Conservation (phyloP, 2,797 vertebrate genomes). For the Myoxocephalus aenaeus region DNA sequence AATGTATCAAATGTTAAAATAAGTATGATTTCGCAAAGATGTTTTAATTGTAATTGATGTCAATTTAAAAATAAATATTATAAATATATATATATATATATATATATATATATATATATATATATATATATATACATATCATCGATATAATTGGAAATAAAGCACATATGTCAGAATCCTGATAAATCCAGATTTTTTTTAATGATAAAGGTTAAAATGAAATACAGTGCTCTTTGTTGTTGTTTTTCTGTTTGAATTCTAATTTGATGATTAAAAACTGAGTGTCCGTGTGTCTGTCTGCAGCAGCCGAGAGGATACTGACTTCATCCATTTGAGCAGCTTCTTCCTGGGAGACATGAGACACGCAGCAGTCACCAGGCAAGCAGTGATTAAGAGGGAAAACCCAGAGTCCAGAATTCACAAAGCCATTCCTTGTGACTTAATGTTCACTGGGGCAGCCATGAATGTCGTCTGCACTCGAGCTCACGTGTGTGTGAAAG, state of each 20-base stretch:
- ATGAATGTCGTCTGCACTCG: neutral
- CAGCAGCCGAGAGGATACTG: slow-evolving; percentile 22
- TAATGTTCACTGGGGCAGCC: slow-evolving; percentile 39
- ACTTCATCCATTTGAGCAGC: neutral
- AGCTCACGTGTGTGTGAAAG: neutral
- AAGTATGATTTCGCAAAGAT: neutral
- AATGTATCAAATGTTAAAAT: neutral
- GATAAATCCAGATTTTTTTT: neutral
- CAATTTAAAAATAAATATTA: neutral
- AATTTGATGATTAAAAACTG: neutral
- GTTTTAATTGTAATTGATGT: neutral
- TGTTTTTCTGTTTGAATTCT: neutral
- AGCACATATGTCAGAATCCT: neutral
- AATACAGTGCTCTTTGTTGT: neutral
- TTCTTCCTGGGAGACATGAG: slow-evolving; percentile 56
- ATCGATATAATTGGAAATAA: neutral
- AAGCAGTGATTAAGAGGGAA: slow-evolving; percentile 73
- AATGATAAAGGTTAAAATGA: no score
- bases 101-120: neutral
- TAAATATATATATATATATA: neutral
- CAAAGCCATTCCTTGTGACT: slow-evolving; percentile 70
- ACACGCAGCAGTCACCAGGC: slow-evolving; percentile 63
- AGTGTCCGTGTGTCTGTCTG: neutral
- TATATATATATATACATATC: neutral
- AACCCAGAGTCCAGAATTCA: slow-evolving; percentile 67